A percentile compares a stretch with the other conserved stretches of the same genome.
Evolutionary conservation across 2,797 vertebrate species (phyloP).

Genomic region (Sandelia bainsii): DNA sequence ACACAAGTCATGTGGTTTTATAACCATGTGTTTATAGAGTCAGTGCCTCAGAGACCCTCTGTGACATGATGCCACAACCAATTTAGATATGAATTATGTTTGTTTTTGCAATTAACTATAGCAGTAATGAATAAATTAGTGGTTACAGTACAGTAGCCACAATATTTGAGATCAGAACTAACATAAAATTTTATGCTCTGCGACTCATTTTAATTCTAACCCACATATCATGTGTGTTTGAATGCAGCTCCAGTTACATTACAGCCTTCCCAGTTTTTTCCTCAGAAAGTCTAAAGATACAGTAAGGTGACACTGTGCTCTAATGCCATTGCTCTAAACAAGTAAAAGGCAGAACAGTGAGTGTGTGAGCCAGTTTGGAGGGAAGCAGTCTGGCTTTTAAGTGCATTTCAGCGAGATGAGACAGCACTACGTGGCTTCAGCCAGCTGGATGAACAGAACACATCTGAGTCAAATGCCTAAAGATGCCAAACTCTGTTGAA

Average conservation of each 20-base stretch:
- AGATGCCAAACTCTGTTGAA: conserved; percentile 60
- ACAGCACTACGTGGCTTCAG: conserved; percentile 46
- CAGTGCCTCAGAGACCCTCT: conserved; percentile 20
- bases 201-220: not conserved
- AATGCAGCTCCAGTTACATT: not conserved
- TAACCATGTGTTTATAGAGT: conserved; percentile 52
- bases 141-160: not conserved
- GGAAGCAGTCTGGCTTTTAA: conserved; percentile 15
- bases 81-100: not conserved
- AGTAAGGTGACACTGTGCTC: not conserved
- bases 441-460: conserved; percentile 61
- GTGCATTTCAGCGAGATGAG: conserved; percentile 68
- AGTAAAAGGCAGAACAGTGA: conserved; percentile 6
- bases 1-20: conserved; percentile 67
- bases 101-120: not conserved
- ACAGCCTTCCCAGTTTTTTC: not conserved
- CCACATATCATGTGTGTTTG: not conserved
- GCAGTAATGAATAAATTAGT: not conserved
- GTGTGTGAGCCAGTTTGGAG: no score
- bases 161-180: not conserved
- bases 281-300: not conserved
- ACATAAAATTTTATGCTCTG: conserved; percentile 7
- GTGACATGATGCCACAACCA: conserved; percentile 9
- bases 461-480: conserved; percentile 64
- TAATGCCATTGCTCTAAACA: conserved; percentile 5